Base-by-base conservation (phyloP, 1,140 invertebrate genomes). In the Dolichoris vasculosae region DNA sequence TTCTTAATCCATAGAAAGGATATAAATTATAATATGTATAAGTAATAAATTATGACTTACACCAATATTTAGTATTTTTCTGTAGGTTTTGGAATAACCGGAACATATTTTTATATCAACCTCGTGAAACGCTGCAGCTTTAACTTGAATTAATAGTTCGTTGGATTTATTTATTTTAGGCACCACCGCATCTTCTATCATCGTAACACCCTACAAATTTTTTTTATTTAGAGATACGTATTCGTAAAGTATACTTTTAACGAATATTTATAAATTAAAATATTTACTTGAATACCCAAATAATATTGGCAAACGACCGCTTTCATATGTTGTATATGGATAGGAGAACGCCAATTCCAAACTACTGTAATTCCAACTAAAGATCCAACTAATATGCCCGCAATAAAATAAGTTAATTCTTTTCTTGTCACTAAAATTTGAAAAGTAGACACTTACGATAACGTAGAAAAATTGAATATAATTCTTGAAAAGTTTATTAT, bases 141-240 rank as follows among this genome's bases (percentile, higher is more conserved):
- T 95, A 3, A 96, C 95, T 93, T 95, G 94, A 69, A 96, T 94
- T 76, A 96, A 88, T 77, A 96, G 90, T 88, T 96, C 94, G 87
- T 96, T 94, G 2, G 94, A 93, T n/a, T 89, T 91, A 86, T 93
- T 91, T 63, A 95, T 93, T 46, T 89, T 91, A 55, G 95, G 95
- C 82, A 94, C 93, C 86, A 94, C 92, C 13, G 94, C 92, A 88
- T 95, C 95, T 82, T 96, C 95, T 81, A 95, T 90, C 73, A 94
- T 87, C 40, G 93, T 90, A 46, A 95, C 93, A 77, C 94, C 94
- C 95, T 95, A 87, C 43, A 88, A 84, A 67, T 77, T 40, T 67
- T 82, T 15, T 64, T 59, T 35, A 85, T 63, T 15, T 83, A 79
- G 40, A 30, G 86, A 83, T 69, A 69, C 7, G 84, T 73, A 59